Evolutionary conservation across 2,888 invertebrate genomes (phyloP), one percentile per base, ranked within the genome.

Genomic region (Calameuta pallipes): DNA sequence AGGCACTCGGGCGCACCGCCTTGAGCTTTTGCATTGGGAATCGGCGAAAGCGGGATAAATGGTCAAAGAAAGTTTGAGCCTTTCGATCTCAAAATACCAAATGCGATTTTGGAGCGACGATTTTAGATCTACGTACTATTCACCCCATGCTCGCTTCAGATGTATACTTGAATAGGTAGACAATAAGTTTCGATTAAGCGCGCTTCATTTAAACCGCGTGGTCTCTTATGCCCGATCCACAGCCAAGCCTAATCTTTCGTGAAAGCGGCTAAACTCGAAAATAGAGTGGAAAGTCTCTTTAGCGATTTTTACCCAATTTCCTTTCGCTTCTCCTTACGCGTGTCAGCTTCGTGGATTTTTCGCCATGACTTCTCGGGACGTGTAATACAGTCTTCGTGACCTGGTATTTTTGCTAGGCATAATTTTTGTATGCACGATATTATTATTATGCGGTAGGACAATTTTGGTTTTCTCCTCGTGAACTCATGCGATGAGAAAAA

Each of bases 141-240:
- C 71, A 69, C 35, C n/a, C 69, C 35, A 71, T 56, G 78, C 56
- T 37, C 68, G 75, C 75, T 78, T 69, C 35, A 31, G 71, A 75
- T 78, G 75, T 69, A 74, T 68, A 75, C 36, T 78, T 78, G 37
- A 71, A 78, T 35, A 75, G 78, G 75, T 73, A 70, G 75, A 75
- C 9, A 56, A 23, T 56, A 9, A 9, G 9, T 78, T 73, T 75
- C 37, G 73, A 78, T 78, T 78, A 78, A 13, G 12, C 34, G 34
- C 78, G 78, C 78, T 71, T 75, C 70, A 75, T 78, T 75, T 71
- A 9, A 56, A 56, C 56, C 9, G 6, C 41, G 15, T 41, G 41
- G 23, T 15, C 56, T 23, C 56, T 56, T 56, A 23, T 23, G 23
- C 56, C 56, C 0, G 56, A 23, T 56, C 6, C 9, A 56, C 23